phyloP scores from a whole-genome alignment of 1,140 invertebrate genomes.

The Elysia chlorotica region DNA sequence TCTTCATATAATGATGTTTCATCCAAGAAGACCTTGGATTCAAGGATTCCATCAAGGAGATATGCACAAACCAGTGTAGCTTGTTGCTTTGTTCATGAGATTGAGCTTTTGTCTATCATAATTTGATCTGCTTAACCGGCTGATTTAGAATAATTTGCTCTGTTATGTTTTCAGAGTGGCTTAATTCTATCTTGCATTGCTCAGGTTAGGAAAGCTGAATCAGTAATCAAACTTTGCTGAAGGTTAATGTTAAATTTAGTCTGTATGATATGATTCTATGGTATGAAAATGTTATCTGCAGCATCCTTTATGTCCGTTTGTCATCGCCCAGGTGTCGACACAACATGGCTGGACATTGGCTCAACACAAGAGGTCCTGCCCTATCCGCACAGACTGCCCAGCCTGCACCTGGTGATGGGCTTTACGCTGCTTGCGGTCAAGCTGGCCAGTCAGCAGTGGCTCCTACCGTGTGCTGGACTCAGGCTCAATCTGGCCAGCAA shows the following conservation, averaged over 20 bases:
- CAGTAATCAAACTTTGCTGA: neutral
- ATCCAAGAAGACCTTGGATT: no score
- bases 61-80: no score
- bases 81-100: no score
- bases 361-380: constrained; percentile 1
- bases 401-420: neutral
- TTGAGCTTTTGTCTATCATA: no score
- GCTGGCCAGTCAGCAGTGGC: neutral
- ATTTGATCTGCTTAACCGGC: no score
- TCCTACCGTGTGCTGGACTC: neutral
- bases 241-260: neutral
- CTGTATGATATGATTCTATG: neutral
- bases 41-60: no score
- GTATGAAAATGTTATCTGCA: neutral
- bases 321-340: constrained; percentile 14
- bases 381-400: neutral
- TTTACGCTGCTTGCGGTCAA: neutral
- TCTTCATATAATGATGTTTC: no score
- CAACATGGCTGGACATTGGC: constrained; percentile 12
- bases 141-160: neutral
- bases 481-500: neutral
- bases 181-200: neutral
- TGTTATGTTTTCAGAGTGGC: neutral
- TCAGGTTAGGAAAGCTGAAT: neutral
- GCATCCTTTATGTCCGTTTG: neutral